Conservation (phyloP, 2,888 invertebrate species). For the Scelioninae gen. 2 region DNA sequence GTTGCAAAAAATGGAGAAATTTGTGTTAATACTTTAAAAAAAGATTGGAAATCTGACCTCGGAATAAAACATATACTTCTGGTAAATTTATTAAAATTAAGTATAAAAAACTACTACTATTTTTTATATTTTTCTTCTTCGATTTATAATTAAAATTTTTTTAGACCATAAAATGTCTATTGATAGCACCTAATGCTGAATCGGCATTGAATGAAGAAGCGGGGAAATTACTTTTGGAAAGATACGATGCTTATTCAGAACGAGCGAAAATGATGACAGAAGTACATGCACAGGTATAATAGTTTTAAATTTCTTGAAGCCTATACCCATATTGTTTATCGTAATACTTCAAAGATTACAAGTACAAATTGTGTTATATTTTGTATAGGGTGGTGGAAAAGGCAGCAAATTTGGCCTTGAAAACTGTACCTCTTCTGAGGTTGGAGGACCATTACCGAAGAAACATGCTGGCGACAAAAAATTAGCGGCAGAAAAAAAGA, state of each 20-base stretch:
- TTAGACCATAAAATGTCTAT: conserved; percentile 93
- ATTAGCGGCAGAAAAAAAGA: conserved; percentile 83
- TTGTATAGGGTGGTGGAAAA: conserved; percentile 69
- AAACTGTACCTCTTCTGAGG: conserved; percentile 73
- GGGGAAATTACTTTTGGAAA: conserved; percentile 92
- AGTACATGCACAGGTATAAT: conserved; percentile 87
- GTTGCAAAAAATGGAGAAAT: conserved; percentile 95
- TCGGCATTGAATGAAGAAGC: conserved; percentile 98
- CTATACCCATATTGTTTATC: too few species aligned
- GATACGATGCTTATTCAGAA: conserved; percentile 93
- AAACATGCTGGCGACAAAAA: conserved; percentile 90
- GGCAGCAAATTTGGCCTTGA: conserved; percentile 75
- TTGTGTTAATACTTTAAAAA: conserved; percentile 96
- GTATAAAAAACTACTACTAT: not conserved
- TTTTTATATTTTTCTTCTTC: conserved; percentile 6
- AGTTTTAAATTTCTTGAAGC: not conserved
- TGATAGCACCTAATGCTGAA: conserved; percentile 98
- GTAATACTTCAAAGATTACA: not conserved
- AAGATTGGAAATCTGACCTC: conserved; percentile 97
- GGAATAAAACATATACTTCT: conserved; percentile 96
- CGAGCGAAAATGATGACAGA: conserved; percentile 94
- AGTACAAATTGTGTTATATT: too few species aligned
- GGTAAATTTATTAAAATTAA: conserved; percentile 75
- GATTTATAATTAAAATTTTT: conserved; percentile 59
- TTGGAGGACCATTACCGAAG: conserved; percentile 87